These are phyloP conservation scores for Drosophila kuntzei DNA, from an alignment of 2,888 invertebrate genomes.

Conservation along the genomic window DNA sequence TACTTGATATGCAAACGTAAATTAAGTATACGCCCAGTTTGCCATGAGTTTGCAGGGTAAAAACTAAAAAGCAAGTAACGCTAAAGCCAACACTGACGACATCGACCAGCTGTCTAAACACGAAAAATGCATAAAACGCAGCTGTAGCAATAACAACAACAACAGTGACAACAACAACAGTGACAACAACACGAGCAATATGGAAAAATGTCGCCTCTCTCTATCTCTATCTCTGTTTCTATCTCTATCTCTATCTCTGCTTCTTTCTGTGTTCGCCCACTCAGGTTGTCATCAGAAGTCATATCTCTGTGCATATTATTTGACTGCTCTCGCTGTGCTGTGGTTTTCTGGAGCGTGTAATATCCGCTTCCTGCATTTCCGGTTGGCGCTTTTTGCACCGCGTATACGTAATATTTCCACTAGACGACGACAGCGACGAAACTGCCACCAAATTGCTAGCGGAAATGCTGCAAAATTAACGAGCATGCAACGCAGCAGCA, in stretches of 20 bases:
- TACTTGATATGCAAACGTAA: background rate
- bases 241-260: background rate
- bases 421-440: conserved; percentile 48
- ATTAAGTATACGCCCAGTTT: conserved; percentile 1
- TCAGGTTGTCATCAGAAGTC: conserved; percentile 72
- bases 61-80: background rate
- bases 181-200: conserved; percentile 29
- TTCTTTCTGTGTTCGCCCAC: background rate
- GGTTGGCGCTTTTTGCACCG: conserved; percentile 66
- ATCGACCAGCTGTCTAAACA: conserved; percentile 72
- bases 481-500: conserved; percentile 60
- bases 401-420: conserved; percentile 64
- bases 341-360: conserved; percentile 81
- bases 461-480: conserved; percentile 82
- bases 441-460: conserved; percentile 75
- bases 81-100: conserved; percentile 8
- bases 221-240: background rate
- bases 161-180: conserved; percentile 17
- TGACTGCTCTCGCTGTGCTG: conserved; percentile 31
- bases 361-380: conserved; percentile 82
- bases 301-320: conserved; percentile 78
- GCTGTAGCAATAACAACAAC: conserved; percentile 33
- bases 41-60: background rate
- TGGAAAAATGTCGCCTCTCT: conserved; percentile 41
- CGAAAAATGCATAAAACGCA: conserved; percentile 66